phyloP scores from a whole-genome alignment of 2,113 vertebrate species.

The Chionodraco myersi region DNA sequence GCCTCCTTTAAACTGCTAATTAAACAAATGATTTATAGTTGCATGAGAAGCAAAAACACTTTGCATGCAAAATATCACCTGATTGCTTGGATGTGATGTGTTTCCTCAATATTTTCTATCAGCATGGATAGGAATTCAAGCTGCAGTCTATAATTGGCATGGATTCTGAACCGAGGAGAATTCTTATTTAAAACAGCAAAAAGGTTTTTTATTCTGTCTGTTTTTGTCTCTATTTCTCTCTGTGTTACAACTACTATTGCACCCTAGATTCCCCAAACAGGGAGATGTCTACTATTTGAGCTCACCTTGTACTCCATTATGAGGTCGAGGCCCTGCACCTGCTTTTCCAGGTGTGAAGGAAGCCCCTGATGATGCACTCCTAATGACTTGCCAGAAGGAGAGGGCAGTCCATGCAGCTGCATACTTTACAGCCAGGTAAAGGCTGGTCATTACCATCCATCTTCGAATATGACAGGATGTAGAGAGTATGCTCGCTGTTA shows the following conservation, averaged over 20 bases:
- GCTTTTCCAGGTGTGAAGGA: constrained; percentile 77
- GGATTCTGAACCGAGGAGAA: constrained; percentile 8
- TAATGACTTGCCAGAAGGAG: constrained; percentile 76
- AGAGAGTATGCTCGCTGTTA: constrained; percentile 34
- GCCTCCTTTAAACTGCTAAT: constrained; percentile 62
- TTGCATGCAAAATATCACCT: constrained; percentile 54
- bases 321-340: constrained; percentile 74
- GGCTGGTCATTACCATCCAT: constrained; percentile 68
- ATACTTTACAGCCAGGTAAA: constrained; percentile 53
- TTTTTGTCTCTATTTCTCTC: background rate
- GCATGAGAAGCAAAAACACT: constrained; percentile 46
- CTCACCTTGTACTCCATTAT: constrained; percentile 71
- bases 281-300: constrained; percentile 52
- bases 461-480: constrained; percentile 55
- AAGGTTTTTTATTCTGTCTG: background rate
- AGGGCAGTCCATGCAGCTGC: constrained; percentile 68
- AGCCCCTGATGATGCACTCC: constrained; percentile 67
- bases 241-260: background rate
- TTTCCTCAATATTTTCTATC: constrained; percentile 43
- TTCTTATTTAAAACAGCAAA: constrained; percentile 1
- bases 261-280: constrained; percentile 29
- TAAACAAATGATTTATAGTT: constrained; percentile 65
- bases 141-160: constrained; percentile 7
- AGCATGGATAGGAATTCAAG: constrained; percentile 24
- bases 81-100: constrained; percentile 36